Evolutionary conservation across 2,797 vertebrate species (phyloP).

Genomic region (Morelia viridis): DNA sequence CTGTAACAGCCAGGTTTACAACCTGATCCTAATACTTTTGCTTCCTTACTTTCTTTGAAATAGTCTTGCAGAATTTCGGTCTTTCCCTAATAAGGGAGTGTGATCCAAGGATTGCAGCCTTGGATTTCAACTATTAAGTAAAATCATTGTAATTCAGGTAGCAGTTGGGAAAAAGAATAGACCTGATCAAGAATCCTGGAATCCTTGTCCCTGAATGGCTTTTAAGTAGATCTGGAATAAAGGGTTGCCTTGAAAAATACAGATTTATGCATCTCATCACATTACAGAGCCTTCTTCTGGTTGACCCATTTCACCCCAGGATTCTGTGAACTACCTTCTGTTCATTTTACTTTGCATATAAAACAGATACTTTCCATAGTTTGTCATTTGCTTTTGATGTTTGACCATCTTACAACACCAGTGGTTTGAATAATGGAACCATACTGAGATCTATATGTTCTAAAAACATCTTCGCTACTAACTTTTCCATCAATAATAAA

Average conservation of each 20-base stretch:
- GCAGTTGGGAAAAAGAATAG: background rate
- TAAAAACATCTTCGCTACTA: constrained; percentile 38
- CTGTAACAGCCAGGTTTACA: background rate
- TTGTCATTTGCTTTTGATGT: constrained; percentile 44
- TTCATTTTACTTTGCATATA: constrained; percentile 3
- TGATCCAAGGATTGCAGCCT: background rate
- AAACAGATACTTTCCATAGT: constrained; percentile 8
- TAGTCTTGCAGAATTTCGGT: background rate
- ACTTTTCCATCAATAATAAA: constrained; percentile 52
- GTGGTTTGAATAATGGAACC: constrained; percentile 42
- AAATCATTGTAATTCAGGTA: background rate
- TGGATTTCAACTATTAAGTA: background rate
- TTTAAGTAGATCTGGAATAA: background rate
- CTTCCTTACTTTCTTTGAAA: background rate
- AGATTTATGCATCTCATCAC: background rate
- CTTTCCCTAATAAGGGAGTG: background rate
- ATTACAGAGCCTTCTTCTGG: background rate
- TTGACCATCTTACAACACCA: constrained; percentile 21
- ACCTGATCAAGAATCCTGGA: background rate
- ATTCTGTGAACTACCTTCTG: background rate
- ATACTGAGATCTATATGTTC: constrained; percentile 40
- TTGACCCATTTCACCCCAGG: background rate
- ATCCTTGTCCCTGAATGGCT: background rate
- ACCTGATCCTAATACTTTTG: background rate
- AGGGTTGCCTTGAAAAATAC: background rate